Percentiles rank a stretch among this genome's conserved stretches.
These are phyloP conservation scores for Spea bombifrons DNA, from an alignment of 2,113 vertebrate species.

Conservation along the genomic window DNA sequence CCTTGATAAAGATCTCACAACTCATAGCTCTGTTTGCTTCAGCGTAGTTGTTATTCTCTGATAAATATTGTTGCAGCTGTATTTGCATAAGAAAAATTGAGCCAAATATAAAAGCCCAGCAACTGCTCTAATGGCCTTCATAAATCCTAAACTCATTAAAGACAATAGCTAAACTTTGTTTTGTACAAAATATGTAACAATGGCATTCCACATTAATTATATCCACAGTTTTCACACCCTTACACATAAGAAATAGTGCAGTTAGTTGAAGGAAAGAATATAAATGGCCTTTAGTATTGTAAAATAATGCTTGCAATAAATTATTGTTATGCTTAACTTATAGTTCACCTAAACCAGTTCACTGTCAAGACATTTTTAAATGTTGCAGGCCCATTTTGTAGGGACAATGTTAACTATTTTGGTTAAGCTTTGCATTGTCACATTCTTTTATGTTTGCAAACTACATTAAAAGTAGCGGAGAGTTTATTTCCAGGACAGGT, in stretches of 20 bases:
- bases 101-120: conserved; percentile 43
- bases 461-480: too few relatives aligned
- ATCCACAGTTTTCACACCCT: conserved; percentile 9
- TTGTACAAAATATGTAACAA: conserved; percentile 39
- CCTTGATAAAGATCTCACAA: conserved; percentile 26
- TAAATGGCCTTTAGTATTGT: not conserved
- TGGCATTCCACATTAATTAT: conserved; percentile 34
- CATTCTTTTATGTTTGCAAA: too few relatives aligned
- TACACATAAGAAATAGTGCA: conserved; percentile 32
- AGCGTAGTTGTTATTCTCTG: conserved; percentile 38
- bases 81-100: conserved; percentile 48
- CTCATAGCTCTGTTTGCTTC: conserved; percentile 24
- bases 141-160: conserved; percentile 47
- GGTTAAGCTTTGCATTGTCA: too few relatives aligned
- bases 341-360: too few relatives aligned
- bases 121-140: conserved; percentile 40
- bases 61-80: conserved; percentile 41
- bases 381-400: too few relatives aligned
- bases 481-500: too few relatives aligned
- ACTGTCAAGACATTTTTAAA: too few relatives aligned
- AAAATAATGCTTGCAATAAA: too few relatives aligned
- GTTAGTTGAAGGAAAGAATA: not conserved
- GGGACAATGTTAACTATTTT: too few relatives aligned
- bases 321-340: too few relatives aligned
- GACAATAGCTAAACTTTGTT: conserved; percentile 34